Evolutionary conservation across 2,888 invertebrate genomes (phyloP), one percentile per base, ranked within the genome.

Genomic region (Tribolium freemani): DNA sequence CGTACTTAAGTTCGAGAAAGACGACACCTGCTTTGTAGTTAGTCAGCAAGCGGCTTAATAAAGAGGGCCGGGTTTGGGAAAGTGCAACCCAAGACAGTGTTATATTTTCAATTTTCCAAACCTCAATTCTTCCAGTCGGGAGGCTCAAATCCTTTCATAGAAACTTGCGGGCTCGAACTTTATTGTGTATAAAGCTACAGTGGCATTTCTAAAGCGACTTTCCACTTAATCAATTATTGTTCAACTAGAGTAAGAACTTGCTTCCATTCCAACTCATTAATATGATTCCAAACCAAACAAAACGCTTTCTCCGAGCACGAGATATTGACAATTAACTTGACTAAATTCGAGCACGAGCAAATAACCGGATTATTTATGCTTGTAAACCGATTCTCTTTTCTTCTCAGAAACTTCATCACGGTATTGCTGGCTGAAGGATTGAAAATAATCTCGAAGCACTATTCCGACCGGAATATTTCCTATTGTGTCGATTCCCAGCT

Each of bases 181-280:
- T 70, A 63, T 54, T 70, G 69, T 63, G 45, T 69, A 31, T 57
- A 45, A 69, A 69, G 68, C 57, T 58, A 68, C 57, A 68, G 44
- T 70, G 54, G 69, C 69, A 63, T 70, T 63, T 70, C 69, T 70
- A 56, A 61, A 70, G 63, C 69, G 63, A 70, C 69, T 70, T 69
- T 53, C 69, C 69, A 70, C 69, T 70, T 70, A 70, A 70, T 70
- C 69, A 70, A 70, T 70, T 70, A 70, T 70, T 70, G 63, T 70
- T 70, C 60, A 69, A 69, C 69, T 50, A 60, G 53, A 53, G 63
- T 63, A 54, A 53, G 69, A 54, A 56, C 69, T 70, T 56, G 63
- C 53, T 61, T 70, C 56, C 69, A 56, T 63, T 70, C 63, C 69
- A 63, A 70, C 69, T 70, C 69, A 70, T 70, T 70, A 70, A 70